These are phyloP conservation scores for Halcyon chelicuti DNA, from an alignment of 2,797 vertebrate species.

Conservation along the genomic window DNA sequence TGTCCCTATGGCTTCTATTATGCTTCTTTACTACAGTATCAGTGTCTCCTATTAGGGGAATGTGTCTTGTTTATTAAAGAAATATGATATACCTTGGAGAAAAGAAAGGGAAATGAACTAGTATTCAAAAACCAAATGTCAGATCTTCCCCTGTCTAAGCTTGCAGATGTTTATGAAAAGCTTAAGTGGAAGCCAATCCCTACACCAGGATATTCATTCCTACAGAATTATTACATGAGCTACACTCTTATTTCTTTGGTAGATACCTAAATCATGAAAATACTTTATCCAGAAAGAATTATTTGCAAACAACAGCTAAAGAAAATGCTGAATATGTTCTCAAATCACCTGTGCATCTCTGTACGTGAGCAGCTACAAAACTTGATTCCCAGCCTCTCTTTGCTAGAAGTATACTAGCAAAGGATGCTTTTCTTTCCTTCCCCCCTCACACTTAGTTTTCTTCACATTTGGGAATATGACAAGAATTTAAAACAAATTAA, in stretches of 20 bases:
- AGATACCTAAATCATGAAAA: neutral
- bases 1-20: neutral
- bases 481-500: neutral
- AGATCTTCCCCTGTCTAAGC: neutral
- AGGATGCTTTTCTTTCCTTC: neutral
- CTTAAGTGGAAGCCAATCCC: neutral
- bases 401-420: neutral
- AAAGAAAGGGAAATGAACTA: neutral
- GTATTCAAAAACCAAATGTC: slow-evolving; percentile 1
- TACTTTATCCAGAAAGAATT: neutral
- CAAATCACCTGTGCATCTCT: neutral
- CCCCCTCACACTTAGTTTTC: neutral
- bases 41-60: neutral
- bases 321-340: neutral
- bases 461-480: neutral
- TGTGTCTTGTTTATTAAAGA: neutral
- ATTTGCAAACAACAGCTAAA: neutral
- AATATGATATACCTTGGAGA: neutral
- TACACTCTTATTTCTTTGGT: neutral
- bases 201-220: neutral
- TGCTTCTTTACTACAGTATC: neutral
- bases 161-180: neutral
- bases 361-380: neutral
- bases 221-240: neutral
- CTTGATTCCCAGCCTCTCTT: neutral